Conservation (phyloP, 2,888 invertebrate species). For the Acheta domesticus region DNA sequence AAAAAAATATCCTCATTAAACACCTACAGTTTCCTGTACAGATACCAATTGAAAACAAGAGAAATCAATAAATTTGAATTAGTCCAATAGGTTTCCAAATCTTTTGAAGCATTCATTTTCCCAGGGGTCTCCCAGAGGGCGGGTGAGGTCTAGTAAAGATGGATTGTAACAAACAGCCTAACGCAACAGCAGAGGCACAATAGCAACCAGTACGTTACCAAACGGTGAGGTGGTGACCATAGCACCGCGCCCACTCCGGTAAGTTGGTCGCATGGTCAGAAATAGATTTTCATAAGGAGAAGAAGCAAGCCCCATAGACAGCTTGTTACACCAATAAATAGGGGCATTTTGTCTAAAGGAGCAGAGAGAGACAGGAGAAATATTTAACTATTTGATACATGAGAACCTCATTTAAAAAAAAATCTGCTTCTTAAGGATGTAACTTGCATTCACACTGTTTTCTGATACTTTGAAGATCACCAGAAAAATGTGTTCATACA, state of each 20-base stretch:
- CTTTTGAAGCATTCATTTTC: not conserved
- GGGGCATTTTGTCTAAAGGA: constrained; percentile 58
- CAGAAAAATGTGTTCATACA: no score
- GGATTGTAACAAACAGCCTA: constrained; percentile 19
- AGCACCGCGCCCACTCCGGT: constrained; percentile 39
- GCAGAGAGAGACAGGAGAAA: constrained; percentile 38
- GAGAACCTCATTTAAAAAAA: not conserved
- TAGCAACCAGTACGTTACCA: constrained; percentile 42
- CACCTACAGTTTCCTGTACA: not conserved
- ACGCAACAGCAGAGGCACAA: constrained; percentile 30
- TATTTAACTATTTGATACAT: not conserved
- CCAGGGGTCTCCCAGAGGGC: not conserved
- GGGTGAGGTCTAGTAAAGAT: not conserved
- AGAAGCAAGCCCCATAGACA: constrained; percentile 82
- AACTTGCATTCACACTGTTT: no score
- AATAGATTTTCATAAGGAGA: constrained; percentile 69
- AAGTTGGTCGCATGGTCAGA: constrained; percentile 49
- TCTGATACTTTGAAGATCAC: no score
- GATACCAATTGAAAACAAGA: no score
- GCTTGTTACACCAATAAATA: constrained; percentile 85
- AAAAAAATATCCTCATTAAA: not conserved
- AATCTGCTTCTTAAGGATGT: no score
- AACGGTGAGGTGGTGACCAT: constrained; percentile 39
- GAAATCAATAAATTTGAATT: not conserved
- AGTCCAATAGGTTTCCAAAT: not conserved